Percentiles rank a stretch among this genome's conserved stretches.
Conservation (phyloP, 2,113 vertebrate genomes). For the Pyrgilauda ruficollis region DNA sequence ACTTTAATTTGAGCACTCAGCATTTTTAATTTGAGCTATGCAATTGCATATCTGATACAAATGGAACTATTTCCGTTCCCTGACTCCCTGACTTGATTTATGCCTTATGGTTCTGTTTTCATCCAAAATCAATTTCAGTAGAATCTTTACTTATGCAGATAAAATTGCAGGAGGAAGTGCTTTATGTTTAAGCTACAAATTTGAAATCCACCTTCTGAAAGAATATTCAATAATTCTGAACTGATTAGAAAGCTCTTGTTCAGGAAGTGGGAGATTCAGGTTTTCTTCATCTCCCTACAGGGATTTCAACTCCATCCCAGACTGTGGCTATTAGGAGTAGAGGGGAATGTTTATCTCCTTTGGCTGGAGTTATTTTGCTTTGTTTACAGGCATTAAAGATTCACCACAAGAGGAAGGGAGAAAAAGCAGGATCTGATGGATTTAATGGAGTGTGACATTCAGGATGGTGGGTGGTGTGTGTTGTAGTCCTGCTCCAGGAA, state of each 20-base stretch:
- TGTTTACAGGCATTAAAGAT: background rate
- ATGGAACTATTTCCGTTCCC: background rate
- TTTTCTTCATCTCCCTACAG: background rate
- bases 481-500: background rate
- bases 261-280: background rate
- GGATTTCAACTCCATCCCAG: background rate
- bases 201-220: slow-evolving; percentile 9
- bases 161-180: background rate
- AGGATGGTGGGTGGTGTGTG: background rate
- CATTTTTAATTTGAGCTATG: background rate
- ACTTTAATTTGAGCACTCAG: slow-evolving; percentile 12
- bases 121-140: slow-evolving; percentile 43
- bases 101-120: slow-evolving; percentile 10
- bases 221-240: slow-evolving; percentile 21
- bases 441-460: background rate
- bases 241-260: background rate
- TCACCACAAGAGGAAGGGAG: background rate
- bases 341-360: background rate
- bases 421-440: background rate
- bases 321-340: background rate
- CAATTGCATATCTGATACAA: background rate
- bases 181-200: slow-evolving; percentile 5
- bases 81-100: background rate
- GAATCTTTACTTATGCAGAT: background rate
- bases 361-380: background rate